Evolutionary conservation across 2,888 invertebrate species (phyloP), one percentile per base, ranked within the genome.

Genomic region (Aphodius sticticus): DNA sequence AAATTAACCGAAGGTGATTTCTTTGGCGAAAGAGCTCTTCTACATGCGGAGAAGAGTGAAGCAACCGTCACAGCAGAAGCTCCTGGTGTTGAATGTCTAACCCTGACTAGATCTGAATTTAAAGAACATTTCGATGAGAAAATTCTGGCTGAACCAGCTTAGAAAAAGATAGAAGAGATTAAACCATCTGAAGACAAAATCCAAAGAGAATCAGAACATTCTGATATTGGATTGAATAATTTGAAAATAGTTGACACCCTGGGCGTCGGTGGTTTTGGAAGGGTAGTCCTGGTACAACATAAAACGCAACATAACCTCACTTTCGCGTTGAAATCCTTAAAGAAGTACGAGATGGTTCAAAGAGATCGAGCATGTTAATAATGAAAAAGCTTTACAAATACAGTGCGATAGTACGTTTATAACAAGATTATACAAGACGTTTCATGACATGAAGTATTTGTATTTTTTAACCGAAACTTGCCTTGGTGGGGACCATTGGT

Each of bases 391-490:
- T 82, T 92, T 94, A 74, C 90, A 91, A 89, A 82, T 77, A 70
- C 82, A 83, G 69, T 86, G 86, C 80, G 83, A 85, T 70, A 85
- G 84, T 77, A 81, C 80, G 16, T 88, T 89, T 83, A 90, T 87
- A 72, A 88, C 80, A 88, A 97, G 96, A 87, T 90, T 98, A 80
- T 97, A 94, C 88, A 94, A 94, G 84, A 98, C 97, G 6, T 98
- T 95, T 89, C 95, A 95, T 86, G 97, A 98, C 89, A 92, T 92
- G 80, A 97, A 96, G 87, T 97, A 95, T 88, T 94, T 98, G 0
- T 98, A 98, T 88, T 96, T 98, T 91, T 89, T 98, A 76, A 95
- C 98, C 94, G 98, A 98, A 89, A 95, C 95, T 0, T 96, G 97
- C 84, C 91, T 98, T 79, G 98, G 98, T 0, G 98, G 98, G 1